Evolutionary conservation across 2,113 vertebrate species (phyloP).

Genomic region (Pteruthius melanotis): DNA sequence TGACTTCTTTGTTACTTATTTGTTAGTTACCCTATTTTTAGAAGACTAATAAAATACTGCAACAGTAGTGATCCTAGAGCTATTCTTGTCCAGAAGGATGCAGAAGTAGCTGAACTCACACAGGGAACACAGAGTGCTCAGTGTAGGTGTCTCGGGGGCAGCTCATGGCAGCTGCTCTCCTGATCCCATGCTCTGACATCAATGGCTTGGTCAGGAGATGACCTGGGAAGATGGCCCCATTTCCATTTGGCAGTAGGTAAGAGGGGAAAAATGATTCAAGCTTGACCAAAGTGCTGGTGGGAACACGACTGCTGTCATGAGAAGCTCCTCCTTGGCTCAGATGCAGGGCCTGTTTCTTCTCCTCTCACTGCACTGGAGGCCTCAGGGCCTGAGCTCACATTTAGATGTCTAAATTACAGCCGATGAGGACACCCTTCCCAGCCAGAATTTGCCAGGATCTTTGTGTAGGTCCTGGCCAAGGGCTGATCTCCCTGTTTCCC

Average conservation of each 20-base stretch:
- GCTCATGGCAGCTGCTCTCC: not conserved
- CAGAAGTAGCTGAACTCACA: not conserved
- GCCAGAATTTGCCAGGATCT: constrained; percentile 41
- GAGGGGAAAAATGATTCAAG: not conserved
- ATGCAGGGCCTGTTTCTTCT: constrained; percentile 6
- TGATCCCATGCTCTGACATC: not conserved
- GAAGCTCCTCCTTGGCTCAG: not conserved
- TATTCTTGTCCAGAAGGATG: not conserved
- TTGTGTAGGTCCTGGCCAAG: constrained; percentile 19
- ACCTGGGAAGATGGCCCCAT: not conserved
- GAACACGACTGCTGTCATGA: constrained; percentile 10
- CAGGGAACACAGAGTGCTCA: not conserved
- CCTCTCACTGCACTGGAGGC: not conserved
- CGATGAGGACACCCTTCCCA: not conserved
- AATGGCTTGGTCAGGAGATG: not conserved
- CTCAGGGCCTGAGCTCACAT: not conserved
- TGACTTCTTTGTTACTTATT: not conserved
- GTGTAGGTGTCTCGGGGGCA: not conserved
- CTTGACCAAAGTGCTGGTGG: not conserved
- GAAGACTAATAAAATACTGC: not conserved
- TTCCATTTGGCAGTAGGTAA: constrained; percentile 12
- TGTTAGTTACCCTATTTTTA: constrained; percentile 1
- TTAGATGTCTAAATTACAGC: constrained; percentile 29
- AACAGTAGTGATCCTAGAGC: not conserved
- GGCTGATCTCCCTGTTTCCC: not conserved